Percentiles rank a stretch among this genome's conserved stretches.
Evolutionary conservation across 2,888 invertebrate species (phyloP).

Genomic region (Pristionchus arcanus): DNA sequence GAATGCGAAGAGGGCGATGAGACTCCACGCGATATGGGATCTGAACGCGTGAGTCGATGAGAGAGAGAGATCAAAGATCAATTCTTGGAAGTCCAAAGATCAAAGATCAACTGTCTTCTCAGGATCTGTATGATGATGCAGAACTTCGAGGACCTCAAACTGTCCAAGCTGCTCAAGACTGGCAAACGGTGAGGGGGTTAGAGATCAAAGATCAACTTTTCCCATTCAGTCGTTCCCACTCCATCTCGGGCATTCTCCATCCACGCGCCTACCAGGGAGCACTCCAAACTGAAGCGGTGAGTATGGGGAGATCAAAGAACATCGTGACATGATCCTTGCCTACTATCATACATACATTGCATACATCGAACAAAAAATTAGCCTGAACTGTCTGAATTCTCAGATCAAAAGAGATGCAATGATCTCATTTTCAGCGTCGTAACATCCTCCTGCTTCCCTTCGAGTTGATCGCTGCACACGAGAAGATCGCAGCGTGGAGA

Average conservation of each 20-base stretch:
- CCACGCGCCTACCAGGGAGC: constrained; percentile 35
- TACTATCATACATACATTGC: no score
- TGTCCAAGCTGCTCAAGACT: constrained; percentile 4
- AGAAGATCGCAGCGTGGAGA: background rate
- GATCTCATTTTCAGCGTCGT: background rate
- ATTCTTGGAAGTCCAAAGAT: background rate
- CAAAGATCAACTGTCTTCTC: background rate
- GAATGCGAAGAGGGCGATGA: background rate
- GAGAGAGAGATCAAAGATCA: background rate
- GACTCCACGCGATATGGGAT: constrained; percentile 32
- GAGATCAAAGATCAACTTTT: background rate
- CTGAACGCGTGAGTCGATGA: constrained; percentile 41
- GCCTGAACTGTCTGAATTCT: no score
- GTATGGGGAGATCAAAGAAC: background rate
- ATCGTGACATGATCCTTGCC: background rate
- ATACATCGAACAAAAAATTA: no score
- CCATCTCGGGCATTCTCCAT: constrained; percentile 14
- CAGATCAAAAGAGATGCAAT: no score
- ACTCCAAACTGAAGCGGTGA: background rate
- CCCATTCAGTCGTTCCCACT: constrained; percentile 5
- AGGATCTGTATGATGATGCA: constrained; percentile 45
- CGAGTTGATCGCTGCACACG: constrained; percentile 23
- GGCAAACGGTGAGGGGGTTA: constrained; percentile 35
- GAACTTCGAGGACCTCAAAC: constrained; percentile 39
- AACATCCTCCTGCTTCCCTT: constrained; percentile 15